These are phyloP conservation scores for Acleris sparsana DNA, from an alignment of 2,888 invertebrate species.

Conservation along the genomic window DNA sequence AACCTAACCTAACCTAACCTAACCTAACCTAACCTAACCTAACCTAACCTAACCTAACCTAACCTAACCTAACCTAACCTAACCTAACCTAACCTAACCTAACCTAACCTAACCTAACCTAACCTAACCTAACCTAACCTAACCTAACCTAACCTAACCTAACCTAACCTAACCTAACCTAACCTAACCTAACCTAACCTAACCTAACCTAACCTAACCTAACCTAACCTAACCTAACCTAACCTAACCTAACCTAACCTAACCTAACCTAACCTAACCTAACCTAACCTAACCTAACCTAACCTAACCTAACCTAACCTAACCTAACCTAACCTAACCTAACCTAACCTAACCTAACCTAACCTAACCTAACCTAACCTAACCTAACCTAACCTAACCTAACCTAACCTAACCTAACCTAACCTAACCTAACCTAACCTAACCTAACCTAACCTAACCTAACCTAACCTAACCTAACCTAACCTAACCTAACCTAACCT, in stretches of 20 bases:
- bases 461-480: constrained; percentile 20
- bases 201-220: constrained; percentile 18
- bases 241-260: constrained; percentile 20
- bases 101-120: constrained; percentile 19
- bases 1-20: constrained; percentile 20
- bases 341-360: constrained; percentile 15
- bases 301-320: constrained; percentile 20
- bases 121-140: constrained; percentile 20
- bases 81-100: constrained; percentile 20
- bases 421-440: constrained; percentile 20
- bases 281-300: constrained; percentile 20
- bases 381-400: constrained; percentile 20
- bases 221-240: constrained; percentile 20
- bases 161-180: constrained; percentile 20
- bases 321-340: constrained; percentile 20
- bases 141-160: constrained; percentile 20
- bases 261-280: constrained; percentile 17
- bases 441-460: constrained; percentile 14
- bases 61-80: constrained; percentile 20
- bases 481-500: constrained; percentile 20
- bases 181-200: constrained; percentile 20
- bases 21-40: constrained; percentile 20
- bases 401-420: constrained; percentile 20
- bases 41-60: constrained; percentile 20
- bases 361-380: constrained; percentile 11